Percentiles rank a stretch among this genome's conserved stretches.
These are phyloP conservation scores for Sylvia borin DNA, from an alignment of 2,797 vertebrate species.

Conservation along the genomic window DNA sequence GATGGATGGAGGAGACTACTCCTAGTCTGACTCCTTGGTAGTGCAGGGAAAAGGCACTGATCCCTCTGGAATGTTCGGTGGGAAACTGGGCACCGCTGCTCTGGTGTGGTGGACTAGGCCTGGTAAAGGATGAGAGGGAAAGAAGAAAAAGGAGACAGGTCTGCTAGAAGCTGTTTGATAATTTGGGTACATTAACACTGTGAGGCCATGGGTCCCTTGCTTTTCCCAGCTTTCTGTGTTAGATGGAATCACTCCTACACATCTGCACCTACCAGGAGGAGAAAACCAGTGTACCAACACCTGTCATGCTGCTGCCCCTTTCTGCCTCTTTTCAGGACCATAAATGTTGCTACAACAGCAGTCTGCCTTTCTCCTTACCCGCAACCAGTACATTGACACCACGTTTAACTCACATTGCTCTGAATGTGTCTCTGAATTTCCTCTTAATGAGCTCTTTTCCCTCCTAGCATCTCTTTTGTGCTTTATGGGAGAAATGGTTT, in stretches of 20 bases:
- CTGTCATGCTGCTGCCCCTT: not conserved
- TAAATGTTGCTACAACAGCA: not conserved
- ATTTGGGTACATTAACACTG: not conserved
- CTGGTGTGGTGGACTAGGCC: not conserved
- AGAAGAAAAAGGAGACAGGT: too few relatives aligned
- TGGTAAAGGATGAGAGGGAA: not conserved
- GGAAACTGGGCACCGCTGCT: not conserved
- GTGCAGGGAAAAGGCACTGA: not conserved
- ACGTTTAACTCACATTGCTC: not conserved
- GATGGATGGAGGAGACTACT: not conserved
- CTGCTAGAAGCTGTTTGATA: not conserved
- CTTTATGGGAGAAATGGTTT: conserved; percentile 24
- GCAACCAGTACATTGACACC: not conserved
- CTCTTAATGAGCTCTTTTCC: not conserved
- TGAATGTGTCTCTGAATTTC: not conserved
- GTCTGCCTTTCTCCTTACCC: not conserved
- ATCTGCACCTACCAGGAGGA: not conserved
- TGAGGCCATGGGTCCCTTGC: not conserved
- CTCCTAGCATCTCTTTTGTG: not conserved
- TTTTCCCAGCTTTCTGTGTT: not conserved
- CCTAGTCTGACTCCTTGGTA: not conserved
- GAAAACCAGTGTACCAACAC: not conserved
- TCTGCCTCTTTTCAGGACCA: not conserved
- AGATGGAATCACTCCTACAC: not conserved
- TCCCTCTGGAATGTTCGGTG: not conserved